A percentile compares a stretch with the other conserved stretches of the same genome.
Conservation (phyloP, 2,888 invertebrate genomes). For the Diplolepis rosae region DNA sequence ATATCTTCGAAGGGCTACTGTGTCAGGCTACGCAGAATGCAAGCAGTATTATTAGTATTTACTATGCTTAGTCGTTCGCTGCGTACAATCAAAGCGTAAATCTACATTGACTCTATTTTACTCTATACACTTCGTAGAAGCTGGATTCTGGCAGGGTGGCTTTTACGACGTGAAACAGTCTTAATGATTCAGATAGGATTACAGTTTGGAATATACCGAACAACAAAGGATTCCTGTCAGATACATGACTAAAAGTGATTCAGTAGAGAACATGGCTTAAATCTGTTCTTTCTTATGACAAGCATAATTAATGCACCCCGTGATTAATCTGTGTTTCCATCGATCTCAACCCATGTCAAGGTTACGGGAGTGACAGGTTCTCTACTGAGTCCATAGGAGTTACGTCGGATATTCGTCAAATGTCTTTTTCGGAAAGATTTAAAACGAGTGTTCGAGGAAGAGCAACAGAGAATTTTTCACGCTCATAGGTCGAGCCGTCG, state of each 20-base stretch:
- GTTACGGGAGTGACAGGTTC: slow-evolving; percentile 27
- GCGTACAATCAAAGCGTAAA: neutral
- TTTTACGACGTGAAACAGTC: neutral
- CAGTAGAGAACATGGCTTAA: slow-evolving; percentile 6
- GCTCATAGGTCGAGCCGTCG: slow-evolving; percentile 17
- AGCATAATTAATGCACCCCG: slow-evolving; percentile 26
- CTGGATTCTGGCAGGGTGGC: no score
- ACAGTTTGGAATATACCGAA: slow-evolving; percentile 5
- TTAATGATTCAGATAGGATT: neutral
- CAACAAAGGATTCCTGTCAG: slow-evolving; percentile 23
- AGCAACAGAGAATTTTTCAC: slow-evolving; percentile 3
- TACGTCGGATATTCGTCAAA: slow-evolving; percentile 27
- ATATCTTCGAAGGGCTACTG: slow-evolving; percentile 28
- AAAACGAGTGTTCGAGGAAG: slow-evolving; percentile 21
- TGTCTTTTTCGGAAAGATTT: neutral
- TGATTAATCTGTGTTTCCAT: slow-evolving; percentile 26
- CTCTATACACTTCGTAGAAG: no score
- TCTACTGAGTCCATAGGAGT: slow-evolving; percentile 10
- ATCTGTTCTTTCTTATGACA: slow-evolving; percentile 13
- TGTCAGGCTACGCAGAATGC: slow-evolving; percentile 13
- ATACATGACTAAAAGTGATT: neutral
- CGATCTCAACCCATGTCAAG: slow-evolving; percentile 28
- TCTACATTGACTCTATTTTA: neutral
- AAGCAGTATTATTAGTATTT: neutral
- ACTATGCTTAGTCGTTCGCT: neutral